Conservation (phyloP, 2,888 invertebrate species). For the Drosophila tanythrix region DNA sequence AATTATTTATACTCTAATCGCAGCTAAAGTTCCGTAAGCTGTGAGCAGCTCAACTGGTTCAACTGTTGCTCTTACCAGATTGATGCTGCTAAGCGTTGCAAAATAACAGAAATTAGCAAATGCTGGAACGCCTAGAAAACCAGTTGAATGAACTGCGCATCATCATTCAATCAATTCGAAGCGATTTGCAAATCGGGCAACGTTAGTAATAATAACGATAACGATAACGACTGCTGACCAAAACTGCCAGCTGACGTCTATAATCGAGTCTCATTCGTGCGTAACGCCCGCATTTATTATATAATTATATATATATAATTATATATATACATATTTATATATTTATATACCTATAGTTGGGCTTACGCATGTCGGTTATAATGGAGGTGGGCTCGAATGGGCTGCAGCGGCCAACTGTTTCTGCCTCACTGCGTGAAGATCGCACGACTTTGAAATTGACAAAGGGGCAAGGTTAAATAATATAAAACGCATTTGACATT, state of each 20-base stretch:
- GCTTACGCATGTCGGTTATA: conserved; percentile 1
- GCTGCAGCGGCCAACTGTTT: conserved; percentile 1
- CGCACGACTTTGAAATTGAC: conserved; percentile 13
- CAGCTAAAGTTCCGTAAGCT: background rate
- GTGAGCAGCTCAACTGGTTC: conserved; percentile 14
- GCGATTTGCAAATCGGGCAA: conserved; percentile 34
- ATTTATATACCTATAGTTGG: conserved; percentile 13
- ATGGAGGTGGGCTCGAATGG: background rate
- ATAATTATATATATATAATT: conserved; percentile 22
- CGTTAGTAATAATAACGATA: conserved; percentile 31
- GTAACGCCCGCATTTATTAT: conserved; percentile 40
- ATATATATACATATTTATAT: conserved; percentile 1
- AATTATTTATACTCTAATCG: conserved; percentile 1
- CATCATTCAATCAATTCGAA: conserved; percentile 21
- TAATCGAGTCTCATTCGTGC: conserved; percentile 52
- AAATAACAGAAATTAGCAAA: conserved; percentile 12
- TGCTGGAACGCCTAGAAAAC: conserved; percentile 15
- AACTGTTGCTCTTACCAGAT: conserved; percentile 3
- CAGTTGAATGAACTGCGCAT: conserved; percentile 53
- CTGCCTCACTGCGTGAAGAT: conserved; percentile 34
- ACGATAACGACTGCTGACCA: conserved; percentile 42
- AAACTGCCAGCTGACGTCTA: conserved; percentile 41
- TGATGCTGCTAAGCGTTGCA: conserved; percentile 8
- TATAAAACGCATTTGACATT: conserved; percentile 21
- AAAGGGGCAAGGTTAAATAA: conserved; percentile 12